Evolutionary conservation across 2,888 invertebrate genomes (phyloP).

Genomic region (Latheticus oryzae): DNA sequence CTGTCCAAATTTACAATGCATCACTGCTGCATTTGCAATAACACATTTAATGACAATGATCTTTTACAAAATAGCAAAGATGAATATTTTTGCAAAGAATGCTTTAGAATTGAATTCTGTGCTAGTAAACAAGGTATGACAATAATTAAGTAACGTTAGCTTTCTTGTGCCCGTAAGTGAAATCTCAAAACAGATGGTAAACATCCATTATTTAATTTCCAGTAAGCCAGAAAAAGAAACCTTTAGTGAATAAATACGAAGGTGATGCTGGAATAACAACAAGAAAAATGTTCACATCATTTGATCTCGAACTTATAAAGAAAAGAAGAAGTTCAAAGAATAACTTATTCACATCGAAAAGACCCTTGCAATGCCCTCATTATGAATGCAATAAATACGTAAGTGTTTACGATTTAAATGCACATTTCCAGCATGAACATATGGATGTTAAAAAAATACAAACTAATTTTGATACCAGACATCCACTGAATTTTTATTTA

Average conservation of each 20-base stretch:
- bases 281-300: slow-evolving; percentile 20
- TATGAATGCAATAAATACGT: slow-evolving; percentile 68
- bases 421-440: slow-evolving; percentile 71
- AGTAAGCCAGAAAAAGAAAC: slow-evolving; percentile 8
- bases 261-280: slow-evolving; percentile 6
- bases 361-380: slow-evolving; percentile 68
- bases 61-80: slow-evolving; percentile 16
- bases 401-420: slow-evolving; percentile 68
- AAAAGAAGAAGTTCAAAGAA: too few species aligned
- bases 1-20: slow-evolving; percentile 7
- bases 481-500: slow-evolving; percentile 57
- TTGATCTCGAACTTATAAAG: too few species aligned
- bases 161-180: slow-evolving; percentile 11
- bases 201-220: slow-evolving; percentile 2
- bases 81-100: slow-evolving; percentile 24
- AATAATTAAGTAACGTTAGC: slow-evolving; percentile 6
- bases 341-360: too few species aligned
- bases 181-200: slow-evolving; percentile 21
- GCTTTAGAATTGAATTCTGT: slow-evolving; percentile 14
- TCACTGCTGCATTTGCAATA: slow-evolving; percentile 5
- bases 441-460: slow-evolving; percentile 57
- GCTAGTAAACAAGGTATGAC: slow-evolving; percentile 6
- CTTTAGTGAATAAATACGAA: slow-evolving; percentile 9
- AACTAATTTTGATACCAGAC: slow-evolving; percentile 56
- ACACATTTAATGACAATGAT: slow-evolving; percentile 1